Conservation (phyloP, 2,797 vertebrate genomes). For the Paguma larvata region DNA sequence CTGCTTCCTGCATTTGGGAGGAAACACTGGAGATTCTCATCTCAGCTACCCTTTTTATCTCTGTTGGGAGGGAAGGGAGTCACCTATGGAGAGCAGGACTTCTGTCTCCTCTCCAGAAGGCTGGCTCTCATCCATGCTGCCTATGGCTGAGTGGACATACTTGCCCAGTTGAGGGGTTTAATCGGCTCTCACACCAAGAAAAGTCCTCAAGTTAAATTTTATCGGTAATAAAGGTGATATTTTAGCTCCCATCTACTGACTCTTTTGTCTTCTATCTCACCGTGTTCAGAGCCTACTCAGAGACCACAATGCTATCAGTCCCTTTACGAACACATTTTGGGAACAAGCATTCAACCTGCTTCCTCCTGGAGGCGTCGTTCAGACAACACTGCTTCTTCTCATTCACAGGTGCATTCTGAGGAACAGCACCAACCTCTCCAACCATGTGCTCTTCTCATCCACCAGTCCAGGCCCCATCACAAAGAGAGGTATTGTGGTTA, state of each 20-base stretch:
- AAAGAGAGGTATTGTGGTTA: neutral
- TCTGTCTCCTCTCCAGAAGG: neutral
- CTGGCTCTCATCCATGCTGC: fast-evolving
- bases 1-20: neutral
- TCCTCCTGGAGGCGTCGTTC: neutral
- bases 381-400: neutral
- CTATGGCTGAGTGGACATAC: neutral
- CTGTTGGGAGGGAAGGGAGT: neutral
- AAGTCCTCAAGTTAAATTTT: neutral
- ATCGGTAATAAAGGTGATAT: neutral
- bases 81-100: neutral
- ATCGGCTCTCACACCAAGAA: neutral
- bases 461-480: neutral
- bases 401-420: neutral
- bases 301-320: neutral
- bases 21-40: neutral
- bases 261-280: neutral
- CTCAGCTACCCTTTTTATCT: neutral
- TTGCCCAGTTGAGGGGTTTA: neutral
- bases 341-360: neutral
- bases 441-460: neutral
- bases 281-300: neutral
- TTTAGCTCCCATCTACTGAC: neutral
- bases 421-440: neutral
- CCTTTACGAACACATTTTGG: neutral